These are phyloP conservation scores for Halcyon smyrnensis DNA, from an alignment of 2,797 vertebrate species.

Conservation along the genomic window DNA sequence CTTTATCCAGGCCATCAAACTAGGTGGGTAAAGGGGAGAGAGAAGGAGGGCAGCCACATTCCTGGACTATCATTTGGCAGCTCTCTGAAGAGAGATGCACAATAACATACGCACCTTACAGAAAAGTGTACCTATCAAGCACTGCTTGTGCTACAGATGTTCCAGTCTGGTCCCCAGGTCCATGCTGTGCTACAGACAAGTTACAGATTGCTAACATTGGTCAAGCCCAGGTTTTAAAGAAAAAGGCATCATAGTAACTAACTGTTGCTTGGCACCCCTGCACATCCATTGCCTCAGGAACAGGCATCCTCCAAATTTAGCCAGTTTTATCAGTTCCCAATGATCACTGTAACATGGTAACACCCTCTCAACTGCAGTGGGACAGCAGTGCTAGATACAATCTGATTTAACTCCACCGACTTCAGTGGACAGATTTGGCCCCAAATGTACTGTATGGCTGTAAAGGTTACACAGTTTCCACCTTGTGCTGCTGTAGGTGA, in stretches of 20 bases:
- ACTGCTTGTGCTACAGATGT: neutral
- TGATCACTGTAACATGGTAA: neutral
- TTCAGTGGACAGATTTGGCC: neutral
- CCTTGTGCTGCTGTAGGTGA: neutral
- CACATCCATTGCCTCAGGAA: neutral
- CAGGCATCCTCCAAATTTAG: neutral
- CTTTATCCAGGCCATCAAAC: neutral
- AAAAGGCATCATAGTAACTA: constrained; percentile 21
- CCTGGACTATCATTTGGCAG: constrained; percentile 19
- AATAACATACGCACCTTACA: constrained; percentile 9
- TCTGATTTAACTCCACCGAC: neutral
- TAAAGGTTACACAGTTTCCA: neutral
- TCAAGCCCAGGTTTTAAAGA: neutral
- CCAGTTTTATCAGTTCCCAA: neutral
- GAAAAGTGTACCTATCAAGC: neutral
- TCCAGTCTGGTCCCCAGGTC: neutral
- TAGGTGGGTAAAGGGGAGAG: neutral
- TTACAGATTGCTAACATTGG: neutral
- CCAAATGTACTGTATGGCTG: neutral
- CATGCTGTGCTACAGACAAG: neutral
- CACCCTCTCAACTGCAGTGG: neutral
- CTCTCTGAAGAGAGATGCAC: neutral
- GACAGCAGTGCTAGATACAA: neutral
- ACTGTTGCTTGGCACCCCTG: neutral
- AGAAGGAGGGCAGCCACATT: neutral